These are phyloP conservation scores for Amblyteles armatorius DNA, from an alignment of 2,888 invertebrate species.

Conservation along the genomic window DNA sequence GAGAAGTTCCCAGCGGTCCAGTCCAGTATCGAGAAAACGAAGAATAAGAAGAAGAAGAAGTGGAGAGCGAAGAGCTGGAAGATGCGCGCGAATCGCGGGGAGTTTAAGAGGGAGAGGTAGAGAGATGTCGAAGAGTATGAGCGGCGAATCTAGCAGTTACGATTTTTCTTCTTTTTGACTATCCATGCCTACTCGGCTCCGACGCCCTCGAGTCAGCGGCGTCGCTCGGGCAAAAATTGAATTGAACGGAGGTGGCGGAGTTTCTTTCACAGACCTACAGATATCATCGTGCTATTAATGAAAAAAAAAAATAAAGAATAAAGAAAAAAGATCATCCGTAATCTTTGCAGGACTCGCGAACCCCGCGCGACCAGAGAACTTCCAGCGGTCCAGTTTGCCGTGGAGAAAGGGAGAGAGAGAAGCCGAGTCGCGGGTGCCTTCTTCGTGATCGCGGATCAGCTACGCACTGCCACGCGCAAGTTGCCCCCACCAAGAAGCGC, in stretches of 20 bases:
- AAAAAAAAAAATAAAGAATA: neutral
- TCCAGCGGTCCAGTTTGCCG: conserved; percentile 5
- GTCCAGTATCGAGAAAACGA: no score
- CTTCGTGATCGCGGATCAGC: conserved; percentile 53
- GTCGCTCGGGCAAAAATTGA: neutral
- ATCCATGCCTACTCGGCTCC: neutral
- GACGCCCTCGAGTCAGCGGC: no score
- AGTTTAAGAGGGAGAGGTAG: conserved; percentile 7
- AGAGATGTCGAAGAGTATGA: neutral
- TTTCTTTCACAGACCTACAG: neutral
- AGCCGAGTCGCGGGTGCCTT: conserved; percentile 7
- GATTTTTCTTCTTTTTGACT: neutral
- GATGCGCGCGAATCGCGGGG: conserved; percentile 7
- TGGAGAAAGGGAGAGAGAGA: conserved; percentile 27
- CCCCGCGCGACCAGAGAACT: neutral
- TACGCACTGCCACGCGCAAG: conserved; percentile 63
- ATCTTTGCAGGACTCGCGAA: neutral
- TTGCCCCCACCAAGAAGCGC: conserved; percentile 41
- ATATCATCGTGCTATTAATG: neutral
- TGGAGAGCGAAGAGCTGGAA: neutral
- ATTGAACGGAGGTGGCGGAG: neutral
- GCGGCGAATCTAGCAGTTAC: neutral
- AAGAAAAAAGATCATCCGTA: neutral
- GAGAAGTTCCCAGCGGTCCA: neutral
- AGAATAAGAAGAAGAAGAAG: neutral